phyloP scores from a whole-genome alignment of 2,113 vertebrate genomes.

The Desmodus rotundus region DNA sequence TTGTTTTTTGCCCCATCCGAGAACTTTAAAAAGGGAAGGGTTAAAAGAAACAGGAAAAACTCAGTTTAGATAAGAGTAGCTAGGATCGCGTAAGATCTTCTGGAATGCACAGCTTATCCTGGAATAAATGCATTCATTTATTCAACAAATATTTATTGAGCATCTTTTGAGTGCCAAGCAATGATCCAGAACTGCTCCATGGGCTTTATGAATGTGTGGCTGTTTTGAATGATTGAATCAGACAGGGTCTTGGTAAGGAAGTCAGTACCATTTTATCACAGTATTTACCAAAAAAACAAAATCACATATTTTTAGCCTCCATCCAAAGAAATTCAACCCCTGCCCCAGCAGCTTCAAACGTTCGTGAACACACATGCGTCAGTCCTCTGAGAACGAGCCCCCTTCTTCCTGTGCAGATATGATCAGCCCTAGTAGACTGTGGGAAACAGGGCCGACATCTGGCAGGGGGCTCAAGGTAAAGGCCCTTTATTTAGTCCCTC shows the following conservation, averaged over 20 bases:
- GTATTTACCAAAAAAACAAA: conserved; percentile 45
- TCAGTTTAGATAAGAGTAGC: neutral
- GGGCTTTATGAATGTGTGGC: neutral
- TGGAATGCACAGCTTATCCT: neutral
- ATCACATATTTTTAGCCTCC: conserved; percentile 21
- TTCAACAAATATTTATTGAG: neutral
- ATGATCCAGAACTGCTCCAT: neutral
- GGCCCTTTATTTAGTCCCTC: neutral
- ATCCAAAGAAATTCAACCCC: neutral
- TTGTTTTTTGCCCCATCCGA: conserved; percentile 21
- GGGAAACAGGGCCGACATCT: conserved; percentile 39
- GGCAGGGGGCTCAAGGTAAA: neutral
- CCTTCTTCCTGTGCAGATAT: conserved; percentile 35
- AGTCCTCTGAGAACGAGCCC: neutral
- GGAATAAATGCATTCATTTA: neutral
- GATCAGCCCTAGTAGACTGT: neutral
- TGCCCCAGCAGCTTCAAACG: neutral
- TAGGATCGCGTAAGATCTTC: neutral
- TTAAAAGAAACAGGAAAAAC: conserved; percentile 19
- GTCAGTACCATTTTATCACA: neutral
- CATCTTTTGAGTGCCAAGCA: neutral
- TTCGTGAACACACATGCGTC: neutral
- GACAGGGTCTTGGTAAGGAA: conserved; percentile 25
- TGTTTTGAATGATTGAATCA: conserved; percentile 16
- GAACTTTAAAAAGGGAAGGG: conserved; percentile 14